phyloP scores from a whole-genome alignment of 1,140 invertebrate genomes.

The Solenopsis invicta region DNA sequence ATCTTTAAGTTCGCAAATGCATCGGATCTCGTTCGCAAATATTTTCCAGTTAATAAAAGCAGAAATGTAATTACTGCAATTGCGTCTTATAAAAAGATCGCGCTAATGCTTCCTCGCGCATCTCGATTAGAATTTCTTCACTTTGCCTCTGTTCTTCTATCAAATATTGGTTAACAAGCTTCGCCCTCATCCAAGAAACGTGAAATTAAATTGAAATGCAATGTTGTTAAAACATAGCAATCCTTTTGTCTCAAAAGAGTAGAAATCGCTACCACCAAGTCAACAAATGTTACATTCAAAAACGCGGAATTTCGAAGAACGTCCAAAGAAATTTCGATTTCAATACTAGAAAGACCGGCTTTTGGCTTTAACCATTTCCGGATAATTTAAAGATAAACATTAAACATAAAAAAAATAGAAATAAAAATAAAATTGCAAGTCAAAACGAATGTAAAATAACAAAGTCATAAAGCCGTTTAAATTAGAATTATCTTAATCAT shows the following conservation, averaged over 20 bases:
- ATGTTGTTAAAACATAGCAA: slow-evolving; percentile 3
- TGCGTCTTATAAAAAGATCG: slow-evolving; percentile 64
- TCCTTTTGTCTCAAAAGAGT: neutral
- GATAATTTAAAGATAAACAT: neutral
- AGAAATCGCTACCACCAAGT: neutral
- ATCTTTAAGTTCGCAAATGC: slow-evolving; percentile 56
- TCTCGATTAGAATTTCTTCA: slow-evolving; percentile 50
- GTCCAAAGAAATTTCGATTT: neutral
- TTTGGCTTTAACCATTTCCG: neutral
- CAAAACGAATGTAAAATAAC: neutral
- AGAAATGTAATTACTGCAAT: slow-evolving; percentile 48
- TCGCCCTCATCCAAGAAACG: slow-evolving; percentile 48
- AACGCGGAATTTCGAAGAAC: neutral
- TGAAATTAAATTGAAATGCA: slow-evolving; percentile 61
- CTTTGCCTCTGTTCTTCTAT: slow-evolving; percentile 20
- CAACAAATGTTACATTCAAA: neutral
- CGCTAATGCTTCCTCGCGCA: slow-evolving; percentile 55
- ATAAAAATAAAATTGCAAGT: neutral
- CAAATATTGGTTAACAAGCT: slow-evolving; percentile 62
- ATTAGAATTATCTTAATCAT: neutral
- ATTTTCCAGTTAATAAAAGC: slow-evolving; percentile 65
- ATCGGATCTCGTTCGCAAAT: slow-evolving; percentile 37
- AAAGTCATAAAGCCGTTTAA: neutral
- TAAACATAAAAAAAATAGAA: neutral
- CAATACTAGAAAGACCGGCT: neutral